Evolutionary conservation across 2,888 invertebrate genomes (phyloP).

Genomic region (Ectemnius continuus): DNA sequence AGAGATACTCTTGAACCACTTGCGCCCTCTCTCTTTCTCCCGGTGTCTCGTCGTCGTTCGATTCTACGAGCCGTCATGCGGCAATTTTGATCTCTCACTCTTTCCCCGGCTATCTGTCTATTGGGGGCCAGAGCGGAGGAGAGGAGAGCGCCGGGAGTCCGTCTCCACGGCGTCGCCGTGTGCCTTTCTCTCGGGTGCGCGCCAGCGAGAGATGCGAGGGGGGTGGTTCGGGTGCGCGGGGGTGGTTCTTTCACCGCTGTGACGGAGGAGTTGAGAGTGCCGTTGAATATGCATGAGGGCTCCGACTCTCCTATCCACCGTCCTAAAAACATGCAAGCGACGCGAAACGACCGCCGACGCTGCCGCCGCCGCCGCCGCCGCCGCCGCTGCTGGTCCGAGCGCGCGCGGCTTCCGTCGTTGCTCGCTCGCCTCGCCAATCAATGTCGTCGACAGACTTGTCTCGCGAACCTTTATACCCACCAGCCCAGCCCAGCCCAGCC

Average conservation of each 20-base stretch:
- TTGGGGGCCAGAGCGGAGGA: constrained; percentile 27
- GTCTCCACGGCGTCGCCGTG: constrained; percentile 50
- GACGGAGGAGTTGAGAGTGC: constrained; percentile 78
- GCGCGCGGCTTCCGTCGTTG: constrained; percentile 53
- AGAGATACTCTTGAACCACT: constrained; percentile 53
- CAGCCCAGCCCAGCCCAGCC: background rate
- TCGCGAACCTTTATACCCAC: constrained; percentile 70
- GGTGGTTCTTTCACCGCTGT: constrained; percentile 78
- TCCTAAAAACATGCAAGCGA: constrained; percentile 77
- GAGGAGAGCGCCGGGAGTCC: constrained; percentile 50
- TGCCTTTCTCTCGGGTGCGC: constrained; percentile 69
- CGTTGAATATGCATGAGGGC: constrained; percentile 78
- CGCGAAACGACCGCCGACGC: constrained; percentile 39
- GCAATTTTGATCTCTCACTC: constrained; percentile 13
- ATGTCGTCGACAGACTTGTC: constrained; percentile 70
- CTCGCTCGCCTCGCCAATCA: constrained; percentile 73
- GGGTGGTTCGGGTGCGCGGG: constrained; percentile 62
- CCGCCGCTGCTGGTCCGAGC: constrained; percentile 62
- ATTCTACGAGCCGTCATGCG: background rate
- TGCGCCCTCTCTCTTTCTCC: background rate
- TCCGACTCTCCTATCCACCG: constrained; percentile 74
- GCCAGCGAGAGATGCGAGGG: constrained; percentile 59
- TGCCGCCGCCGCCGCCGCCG: constrained; percentile 25
- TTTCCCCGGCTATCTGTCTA: constrained; percentile 45
- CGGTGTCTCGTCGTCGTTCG: background rate